Conservation (phyloP, 2,113 vertebrate genomes). For the Pungitius pungitius region DNA sequence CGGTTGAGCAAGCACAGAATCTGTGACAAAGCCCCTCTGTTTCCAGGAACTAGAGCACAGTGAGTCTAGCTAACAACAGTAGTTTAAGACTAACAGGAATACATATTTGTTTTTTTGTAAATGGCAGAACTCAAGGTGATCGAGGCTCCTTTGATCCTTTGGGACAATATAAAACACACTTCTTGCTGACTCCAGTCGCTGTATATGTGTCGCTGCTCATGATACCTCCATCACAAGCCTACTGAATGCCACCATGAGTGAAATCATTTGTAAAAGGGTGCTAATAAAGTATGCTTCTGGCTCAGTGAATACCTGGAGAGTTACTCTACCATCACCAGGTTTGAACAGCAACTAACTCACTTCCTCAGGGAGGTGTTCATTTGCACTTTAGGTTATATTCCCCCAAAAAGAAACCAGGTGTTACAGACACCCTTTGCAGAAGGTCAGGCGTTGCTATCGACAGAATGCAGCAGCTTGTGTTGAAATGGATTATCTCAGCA, state of each 20-base stretch:
- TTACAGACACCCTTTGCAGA: constrained; percentile 8
- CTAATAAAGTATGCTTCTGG: neutral
- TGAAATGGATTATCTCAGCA: neutral
- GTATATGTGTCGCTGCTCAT: constrained; percentile 15
- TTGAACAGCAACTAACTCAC: neutral
- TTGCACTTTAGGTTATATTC: constrained; percentile 11
- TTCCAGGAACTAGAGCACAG: neutral
- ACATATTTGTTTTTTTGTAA: constrained; percentile 3
- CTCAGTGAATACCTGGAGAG: neutral
- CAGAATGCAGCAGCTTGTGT: neutral
- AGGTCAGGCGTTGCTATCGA: constrained; percentile 30
- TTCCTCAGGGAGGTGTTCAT: constrained; percentile 22
- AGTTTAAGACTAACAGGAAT: constrained; percentile 10
- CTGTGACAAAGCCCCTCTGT: neutral
- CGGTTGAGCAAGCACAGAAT: neutral
- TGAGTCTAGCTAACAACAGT: neutral
- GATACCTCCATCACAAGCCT: constrained; percentile 8
- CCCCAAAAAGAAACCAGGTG: constrained; percentile 3
- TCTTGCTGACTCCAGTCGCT: constrained; percentile 25
- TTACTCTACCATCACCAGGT: neutral
- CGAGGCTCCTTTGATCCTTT: constrained; percentile 28
- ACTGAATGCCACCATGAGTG: constrained; percentile 14
- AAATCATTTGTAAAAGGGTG: neutral
- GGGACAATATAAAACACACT: constrained; percentile 35
- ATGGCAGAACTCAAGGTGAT: neutral